Evolutionary conservation across 2,113 vertebrate genomes (phyloP).

Genomic region (Cyprinodon brontotheroides): DNA sequence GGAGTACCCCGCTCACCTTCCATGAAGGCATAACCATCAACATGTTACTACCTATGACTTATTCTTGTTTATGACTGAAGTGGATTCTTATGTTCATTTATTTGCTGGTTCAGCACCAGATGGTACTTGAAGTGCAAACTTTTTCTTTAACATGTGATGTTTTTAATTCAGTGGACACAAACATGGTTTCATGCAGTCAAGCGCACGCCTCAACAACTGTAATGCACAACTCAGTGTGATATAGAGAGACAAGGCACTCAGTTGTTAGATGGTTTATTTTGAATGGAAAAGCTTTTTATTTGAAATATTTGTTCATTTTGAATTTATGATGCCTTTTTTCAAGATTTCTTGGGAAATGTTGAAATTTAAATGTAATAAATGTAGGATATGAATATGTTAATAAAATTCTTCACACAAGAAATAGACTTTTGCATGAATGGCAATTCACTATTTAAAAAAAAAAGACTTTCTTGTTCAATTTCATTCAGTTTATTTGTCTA

Average conservation of each 20-base stretch:
- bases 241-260: not conserved
- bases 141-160: constrained; percentile 40
- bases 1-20: constrained; percentile 77
- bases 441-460: not conserved
- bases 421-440: not conserved
- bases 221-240: constrained; percentile 18
- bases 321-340: constrained; percentile 52
- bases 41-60: constrained; percentile 69
- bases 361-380: constrained; percentile 31
- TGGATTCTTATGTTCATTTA: constrained; percentile 59
- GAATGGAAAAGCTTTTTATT: constrained; percentile 56
- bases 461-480: not conserved
- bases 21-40: constrained; percentile 77
- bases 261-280: constrained; percentile 29
- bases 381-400: constrained; percentile 43
- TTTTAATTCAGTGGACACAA: constrained; percentile 32
- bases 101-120: constrained; percentile 58
- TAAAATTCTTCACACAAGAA: constrained; percentile 47
- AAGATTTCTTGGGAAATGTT: constrained; percentile 50
- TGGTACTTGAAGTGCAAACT: constrained; percentile 71
- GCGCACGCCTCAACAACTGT: constrained; percentile 20
- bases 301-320: constrained; percentile 51
- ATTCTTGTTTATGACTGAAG: constrained; percentile 53
- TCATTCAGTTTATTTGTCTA: too few relatives aligned
- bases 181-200: constrained; percentile 18